Evolutionary conservation across 2,888 invertebrate genomes (phyloP).

Genomic region (Xestia sexstrigata): DNA sequence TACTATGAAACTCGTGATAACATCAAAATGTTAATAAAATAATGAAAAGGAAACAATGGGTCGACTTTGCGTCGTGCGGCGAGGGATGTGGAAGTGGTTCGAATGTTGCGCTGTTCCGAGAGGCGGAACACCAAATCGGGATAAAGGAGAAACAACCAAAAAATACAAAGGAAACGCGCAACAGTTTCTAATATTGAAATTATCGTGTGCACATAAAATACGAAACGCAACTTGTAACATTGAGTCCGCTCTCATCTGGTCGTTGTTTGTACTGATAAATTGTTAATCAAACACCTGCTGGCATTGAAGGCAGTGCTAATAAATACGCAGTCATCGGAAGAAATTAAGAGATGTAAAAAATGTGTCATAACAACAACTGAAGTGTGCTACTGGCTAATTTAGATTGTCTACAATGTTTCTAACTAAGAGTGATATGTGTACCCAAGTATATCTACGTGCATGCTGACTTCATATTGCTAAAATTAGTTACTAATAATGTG

Average conservation of each 20-base stretch:
- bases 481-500: constrained; percentile 80
- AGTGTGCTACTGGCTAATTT: constrained; percentile 73
- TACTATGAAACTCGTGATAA: constrained; percentile 63
- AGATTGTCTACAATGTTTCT: constrained; percentile 79
- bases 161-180: constrained; percentile 47
- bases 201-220: constrained; percentile 70
- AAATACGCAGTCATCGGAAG: constrained; percentile 72
- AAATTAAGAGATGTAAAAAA: constrained; percentile 68
- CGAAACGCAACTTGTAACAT: constrained; percentile 71
- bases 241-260: constrained; percentile 71
- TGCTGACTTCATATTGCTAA: constrained; percentile 84
- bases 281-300: constrained; percentile 76
- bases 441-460: constrained; percentile 83
- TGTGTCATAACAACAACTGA: constrained; percentile 68
- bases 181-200: constrained; percentile 61
- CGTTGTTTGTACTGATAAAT: constrained; percentile 74
- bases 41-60: constrained; percentile 84
- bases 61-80: constrained; percentile 87
- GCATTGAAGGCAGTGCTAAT: constrained; percentile 75
- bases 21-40: constrained; percentile 73
- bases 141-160: constrained; percentile 43
- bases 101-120: constrained; percentile 48
- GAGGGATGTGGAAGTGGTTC: constrained; percentile 74
- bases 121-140: constrained; percentile 43
- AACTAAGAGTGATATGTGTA: constrained; percentile 80